Evolutionary conservation across 2,113 vertebrate species (phyloP).

Genomic region (Ranitomeya imitator): DNA sequence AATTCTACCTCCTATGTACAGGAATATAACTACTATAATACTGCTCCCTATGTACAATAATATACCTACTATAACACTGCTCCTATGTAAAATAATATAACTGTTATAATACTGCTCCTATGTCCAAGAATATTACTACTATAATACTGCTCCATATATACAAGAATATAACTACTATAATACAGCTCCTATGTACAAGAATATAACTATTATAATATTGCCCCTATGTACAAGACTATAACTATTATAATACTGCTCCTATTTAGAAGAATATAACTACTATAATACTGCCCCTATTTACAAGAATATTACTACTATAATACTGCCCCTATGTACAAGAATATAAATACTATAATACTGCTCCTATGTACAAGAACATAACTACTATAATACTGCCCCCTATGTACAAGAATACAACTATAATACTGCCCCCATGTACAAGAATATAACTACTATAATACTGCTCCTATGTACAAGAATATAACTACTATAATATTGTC

Average conservation of each 20-base stretch:
- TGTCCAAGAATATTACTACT: too few species aligned
- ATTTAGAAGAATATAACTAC: not conserved
- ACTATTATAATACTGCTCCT: not conserved
- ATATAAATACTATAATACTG: constrained; percentile 2
- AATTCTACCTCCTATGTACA: not conserved
- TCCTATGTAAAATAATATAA: too few species aligned
- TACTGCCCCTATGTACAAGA: not conserved
- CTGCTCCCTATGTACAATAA: too few species aligned
- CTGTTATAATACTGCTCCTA: too few species aligned
- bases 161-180: not conserved
- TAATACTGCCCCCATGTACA: not conserved
- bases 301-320: constrained; percentile 4
- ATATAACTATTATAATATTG: not conserved
- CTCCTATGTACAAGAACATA: not conserved
- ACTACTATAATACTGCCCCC: not conserved
- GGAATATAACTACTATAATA: constrained; percentile 4
- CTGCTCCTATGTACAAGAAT: not conserved
- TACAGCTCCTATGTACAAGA: not conserved
- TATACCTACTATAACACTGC: too few species aligned
- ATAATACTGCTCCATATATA: not conserved
- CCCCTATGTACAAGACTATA: not conserved
- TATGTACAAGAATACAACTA: constrained; percentile 6
- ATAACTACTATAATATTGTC: constrained; percentile 1
- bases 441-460: constrained; percentile 10
- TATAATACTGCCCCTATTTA: not conserved